Base-by-base conservation (phyloP, 2,888 invertebrate genomes). In the Siphonodentalium dalli region DNA sequence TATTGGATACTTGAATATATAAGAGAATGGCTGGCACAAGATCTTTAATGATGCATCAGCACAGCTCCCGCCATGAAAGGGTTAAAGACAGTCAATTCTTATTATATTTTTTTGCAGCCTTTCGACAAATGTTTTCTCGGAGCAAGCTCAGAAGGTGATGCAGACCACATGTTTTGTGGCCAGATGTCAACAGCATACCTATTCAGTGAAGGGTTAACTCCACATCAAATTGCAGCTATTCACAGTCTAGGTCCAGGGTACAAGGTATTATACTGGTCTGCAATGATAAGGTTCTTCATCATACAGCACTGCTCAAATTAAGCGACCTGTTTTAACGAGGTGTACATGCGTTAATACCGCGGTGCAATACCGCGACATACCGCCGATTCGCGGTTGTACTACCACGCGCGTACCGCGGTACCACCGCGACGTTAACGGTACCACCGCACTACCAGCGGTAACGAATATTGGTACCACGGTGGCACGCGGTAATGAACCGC, bases 61-160 rank as follows among this genome's bases (percentile, higher is more conserved):
- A 15, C 13, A n/a, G 18, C 13, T 37, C 15, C 13, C 37, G 13
- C 15, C 11, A 37, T 37, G 37, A n/a, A 20, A n/a, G n/a, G 34
- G 20, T 9, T 37, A n/a, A 7, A 18, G n/a, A 26, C 23, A n/a
- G 15, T 37, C n/a, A 37, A 7, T 18, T 18, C n/a, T 11, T 37
- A 9, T 24, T n/a, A 21, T 24, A 33, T 42, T 53, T 23, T 44
- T 11, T 58, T 74, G 55, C 84, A 98, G 95, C 93, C 96, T 51
- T 99, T 97, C 85, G 99, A 99, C 86, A 97, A 97, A 83, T 99
- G 99, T 84, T 98, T 93, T 84, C 95, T 99, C 79, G 99, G 99
- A 54, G 94, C 96, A 54, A 95, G 95, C 44, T 93, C 96, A 1
- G 97, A 98, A 84, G 84, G 96, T 78, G 96, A 96, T 78, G 93